Base-by-base conservation (phyloP, 2,113 vertebrate genomes). In the Chaetops frenatus region DNA sequence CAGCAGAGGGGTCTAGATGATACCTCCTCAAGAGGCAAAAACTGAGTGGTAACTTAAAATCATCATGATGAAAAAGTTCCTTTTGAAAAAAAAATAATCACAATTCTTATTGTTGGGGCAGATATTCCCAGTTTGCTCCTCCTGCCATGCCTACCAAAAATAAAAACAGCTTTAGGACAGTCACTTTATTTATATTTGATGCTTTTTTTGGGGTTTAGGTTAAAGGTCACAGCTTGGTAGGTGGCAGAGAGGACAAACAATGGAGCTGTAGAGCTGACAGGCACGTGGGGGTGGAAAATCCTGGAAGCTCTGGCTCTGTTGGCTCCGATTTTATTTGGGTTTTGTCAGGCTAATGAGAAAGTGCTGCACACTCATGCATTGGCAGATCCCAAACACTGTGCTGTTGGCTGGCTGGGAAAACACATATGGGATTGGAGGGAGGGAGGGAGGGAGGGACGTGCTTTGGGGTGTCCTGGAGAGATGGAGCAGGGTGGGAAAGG, bases 291-390 rank as follows among this genome's bases (percentile, higher is more conserved):
- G 15, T 64, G 35, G 65, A 56, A 92, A 83, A 84, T 56, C 72
- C 25, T 89, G 60, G 86, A 78, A 84, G 15, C 10, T 1, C 29
- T 25, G 65, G 23, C 4, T 64, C 1, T 23, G 72, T 57, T 84
- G 31, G 10, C 61, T 61, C 25, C 33, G 48, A 17, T 74, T 81
- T 67, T 45, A 40, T 84, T 53, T 64, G 57, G 31, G 27, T 79
- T 82, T 87, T 85, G 22, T 67, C 70, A 65, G 48, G 25, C 33
- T 83, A 36, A 70, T 91, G 69, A 81, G 69, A 65, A 82, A 64
- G 33, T 13, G 56, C 33, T 72, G n/a, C 25, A 86, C n/a, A 15
- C 18, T 86, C 53, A 27, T 17, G 40, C 57, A 15, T 14, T 76
- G 83, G 67, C 53, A 81, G 48, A 45, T 44, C 40, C 58, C 67